A percentile compares a stretch with the other conserved stretches of the same genome.
phyloP scores from a whole-genome alignment of 1,140 invertebrate genomes.

The Neodiprion lecontei region DNA sequence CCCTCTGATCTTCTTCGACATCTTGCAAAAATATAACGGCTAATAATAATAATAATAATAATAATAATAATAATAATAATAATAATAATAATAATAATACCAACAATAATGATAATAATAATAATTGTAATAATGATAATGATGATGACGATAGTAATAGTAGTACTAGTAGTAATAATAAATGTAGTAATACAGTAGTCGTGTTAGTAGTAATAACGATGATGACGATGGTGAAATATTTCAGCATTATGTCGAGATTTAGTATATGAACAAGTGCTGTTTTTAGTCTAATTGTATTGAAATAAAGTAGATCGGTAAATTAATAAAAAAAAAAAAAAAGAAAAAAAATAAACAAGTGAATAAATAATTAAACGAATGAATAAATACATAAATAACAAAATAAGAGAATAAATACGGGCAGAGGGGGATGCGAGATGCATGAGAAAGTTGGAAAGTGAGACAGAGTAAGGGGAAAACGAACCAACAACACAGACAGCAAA shows the following conservation, averaged over 20 bases:
- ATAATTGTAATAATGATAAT: no score
- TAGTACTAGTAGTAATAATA: no score
- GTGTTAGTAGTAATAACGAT: no score
- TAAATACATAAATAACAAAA: not conserved
- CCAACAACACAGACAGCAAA: not conserved
- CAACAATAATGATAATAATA: no score
- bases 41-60: no score
- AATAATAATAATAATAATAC: no score
- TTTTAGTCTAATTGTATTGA: slow-evolving; percentile 23
- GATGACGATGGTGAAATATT: not conserved
- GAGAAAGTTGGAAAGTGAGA: not conserved
- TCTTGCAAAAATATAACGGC: no score
- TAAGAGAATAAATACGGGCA: not conserved
- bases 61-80: no score
- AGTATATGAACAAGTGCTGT: slow-evolving; percentile 19
- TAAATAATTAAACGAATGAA: no score
- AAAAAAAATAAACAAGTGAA: not conserved
- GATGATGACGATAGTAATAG: no score
- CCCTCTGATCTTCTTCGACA: no score
- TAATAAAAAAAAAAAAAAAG: slow-evolving; percentile 11
- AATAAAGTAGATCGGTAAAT: slow-evolving; percentile 5
- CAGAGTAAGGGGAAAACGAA: slow-evolving; percentile 9
- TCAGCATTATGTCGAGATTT: not conserved
- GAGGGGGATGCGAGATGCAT: not conserved
- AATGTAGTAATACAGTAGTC: no score